These are phyloP conservation scores for Lanistes nyassanus DNA, from an alignment of 1,140 invertebrate species.

Conservation along the genomic window DNA sequence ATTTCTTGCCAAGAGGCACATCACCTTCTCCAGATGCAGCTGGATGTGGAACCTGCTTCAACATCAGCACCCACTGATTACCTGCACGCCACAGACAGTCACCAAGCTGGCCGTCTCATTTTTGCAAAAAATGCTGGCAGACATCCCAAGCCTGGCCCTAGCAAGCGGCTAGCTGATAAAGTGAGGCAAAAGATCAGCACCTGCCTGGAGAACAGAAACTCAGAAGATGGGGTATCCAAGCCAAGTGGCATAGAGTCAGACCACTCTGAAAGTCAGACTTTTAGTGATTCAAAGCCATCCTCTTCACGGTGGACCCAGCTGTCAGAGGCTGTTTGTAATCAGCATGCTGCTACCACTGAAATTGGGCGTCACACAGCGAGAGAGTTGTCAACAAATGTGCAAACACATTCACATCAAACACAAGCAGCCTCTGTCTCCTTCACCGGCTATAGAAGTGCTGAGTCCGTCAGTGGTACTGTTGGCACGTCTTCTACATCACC, in stretches of 20 bases:
- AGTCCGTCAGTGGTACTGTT: not conserved
- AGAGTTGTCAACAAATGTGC: not conserved
- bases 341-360: not conserved
- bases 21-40: not conserved
- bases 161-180: not conserved
- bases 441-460: too few species aligned
- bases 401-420: not conserved
- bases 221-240: too few species aligned
- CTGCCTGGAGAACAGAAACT: not conserved
- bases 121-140: not conserved
- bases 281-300: too few species aligned
- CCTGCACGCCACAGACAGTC: slow-evolving; percentile 9
- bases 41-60: not conserved
- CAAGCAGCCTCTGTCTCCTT: too few species aligned
- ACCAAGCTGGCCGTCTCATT: not conserved
- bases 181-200: slow-evolving; percentile 14
- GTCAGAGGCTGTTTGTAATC: not conserved
- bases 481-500: not conserved
- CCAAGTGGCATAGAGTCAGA: too few species aligned
- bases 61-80: not conserved
- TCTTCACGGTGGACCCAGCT: too few species aligned
- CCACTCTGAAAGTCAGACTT: too few species aligned
- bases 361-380: not conserved
- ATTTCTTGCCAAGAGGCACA: not conserved
- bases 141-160: not conserved